Base-by-base conservation (phyloP, 37 sponge, comb jelly and placozoan genomes). In the Ephydatia muelleri region DNA sequence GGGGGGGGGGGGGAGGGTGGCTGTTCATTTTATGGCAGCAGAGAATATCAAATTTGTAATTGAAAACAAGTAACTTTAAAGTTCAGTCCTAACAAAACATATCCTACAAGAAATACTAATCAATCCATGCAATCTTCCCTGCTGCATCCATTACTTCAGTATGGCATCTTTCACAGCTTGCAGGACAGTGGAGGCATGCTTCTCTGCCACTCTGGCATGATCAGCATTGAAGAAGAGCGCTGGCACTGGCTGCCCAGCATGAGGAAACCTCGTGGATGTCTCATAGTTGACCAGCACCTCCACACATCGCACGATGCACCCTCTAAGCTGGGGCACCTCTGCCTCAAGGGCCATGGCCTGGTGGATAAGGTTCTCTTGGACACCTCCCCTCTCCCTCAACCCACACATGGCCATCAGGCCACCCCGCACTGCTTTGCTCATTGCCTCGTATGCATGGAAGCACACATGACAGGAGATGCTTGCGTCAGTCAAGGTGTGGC, bases 381-480 rank as follows among this genome's bases (percentile, higher is more conserved):
- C 5, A 21, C 47, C 25, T 21, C 36, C 29, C 35, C 22, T 35
- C 30, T 67, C 25, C 25, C 64, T 26, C 19, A 86, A 37, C 12
- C 86, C 86, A 69, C 78, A 78, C 21, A 38, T 29, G 22, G 75
- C 22, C 79, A 84, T 84, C 85, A 89, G 80, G 0, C 80, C 90
- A 11, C 80, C 90, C 33, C 84, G 84, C 21, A 89, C 81, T 30
- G 84, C 67, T 35, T 89, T 89, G 57, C 84, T 85, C 47, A 67
- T 76, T 6, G 80, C 85, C 80, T 89, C 76, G 35, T 84, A 81
- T 22, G 90, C 84, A 65, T 80, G 57, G 76, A 89, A 89, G 38
- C 83, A 80, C 23, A 84, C 85, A 23, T 84, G 80, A 36, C 75
- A 72, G 80, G 68, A 79, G 28, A 89, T 29, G 31, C 22, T 12